Evolutionary conservation across 2,888 invertebrate species (phyloP).

Genomic region (Chymomyza procnemis): DNA sequence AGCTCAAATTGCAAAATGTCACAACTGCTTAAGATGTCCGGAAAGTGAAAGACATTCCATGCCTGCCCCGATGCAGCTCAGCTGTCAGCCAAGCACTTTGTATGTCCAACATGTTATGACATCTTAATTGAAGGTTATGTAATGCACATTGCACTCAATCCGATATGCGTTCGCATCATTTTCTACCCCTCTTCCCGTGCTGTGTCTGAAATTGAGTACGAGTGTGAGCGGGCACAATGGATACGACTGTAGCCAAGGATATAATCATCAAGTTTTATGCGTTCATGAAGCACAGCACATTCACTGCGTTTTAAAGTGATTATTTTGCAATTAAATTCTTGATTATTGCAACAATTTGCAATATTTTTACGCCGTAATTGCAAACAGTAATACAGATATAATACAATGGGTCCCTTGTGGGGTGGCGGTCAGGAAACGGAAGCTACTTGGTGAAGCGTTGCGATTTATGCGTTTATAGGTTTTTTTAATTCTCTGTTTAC

Average conservation of each 20-base stretch:
- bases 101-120: slow-evolving; percentile 12
- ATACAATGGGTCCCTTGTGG: background rate
- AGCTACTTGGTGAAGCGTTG: background rate
- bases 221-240: background rate
- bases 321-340: slow-evolving; percentile 20
- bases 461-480: background rate
- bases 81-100: background rate
- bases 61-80: background rate
- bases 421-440: no score
- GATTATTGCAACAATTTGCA: slow-evolving; percentile 20
- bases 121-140: slow-evolving; percentile 40
- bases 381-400: background rate
- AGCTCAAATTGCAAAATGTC: background rate
- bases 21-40: background rate
- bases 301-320: slow-evolving; percentile 35
- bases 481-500: background rate
- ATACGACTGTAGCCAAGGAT: slow-evolving; percentile 1
- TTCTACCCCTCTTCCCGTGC: background rate
- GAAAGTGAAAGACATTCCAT: background rate
- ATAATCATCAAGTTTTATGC: slow-evolving; percentile 38
- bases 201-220: background rate
- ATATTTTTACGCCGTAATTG: background rate
- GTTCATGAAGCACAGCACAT: slow-evolving; percentile 18
- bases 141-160: slow-evolving; percentile 14
- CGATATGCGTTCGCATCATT: background rate